A percentile compares a stretch with the other conserved stretches of the same genome.
Evolutionary conservation across 2,888 invertebrate genomes (phyloP).

Genomic region (Thera britannica): DNA sequence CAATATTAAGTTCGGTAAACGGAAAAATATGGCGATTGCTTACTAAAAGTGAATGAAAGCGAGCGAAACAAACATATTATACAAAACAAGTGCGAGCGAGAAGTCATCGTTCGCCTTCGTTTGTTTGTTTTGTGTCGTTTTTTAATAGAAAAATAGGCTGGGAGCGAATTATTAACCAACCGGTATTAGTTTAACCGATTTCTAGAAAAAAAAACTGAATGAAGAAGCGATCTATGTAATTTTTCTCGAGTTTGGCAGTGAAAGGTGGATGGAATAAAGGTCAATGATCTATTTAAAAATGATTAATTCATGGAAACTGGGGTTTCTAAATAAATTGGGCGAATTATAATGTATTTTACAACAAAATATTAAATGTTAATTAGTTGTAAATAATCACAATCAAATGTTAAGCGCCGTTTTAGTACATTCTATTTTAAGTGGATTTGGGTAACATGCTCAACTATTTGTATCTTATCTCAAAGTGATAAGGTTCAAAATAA

Average conservation of each 20-base stretch:
- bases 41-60: too few species aligned
- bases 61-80: too few species aligned
- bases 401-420: constrained; percentile 12
- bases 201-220: not conserved
- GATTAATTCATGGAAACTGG: constrained; percentile 1
- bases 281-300: constrained; percentile 1
- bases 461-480: constrained; percentile 21
- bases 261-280: not conserved
- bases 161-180: too few species aligned
- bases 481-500: constrained; percentile 14
- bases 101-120: too few species aligned
- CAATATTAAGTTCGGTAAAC: too few species aligned
- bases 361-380: constrained; percentile 28
- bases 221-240: not conserved
- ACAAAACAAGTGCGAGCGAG: too few species aligned
- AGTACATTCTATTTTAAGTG: constrained; percentile 8
- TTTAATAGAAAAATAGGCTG: too few species aligned
- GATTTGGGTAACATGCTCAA: constrained; percentile 12
- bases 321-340: constrained; percentile 19
- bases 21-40: too few species aligned
- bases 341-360: constrained; percentile 11
- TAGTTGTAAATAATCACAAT: constrained; percentile 30
- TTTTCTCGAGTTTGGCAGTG: not conserved
- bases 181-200: not conserved
- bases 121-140: too few species aligned